phyloP scores from a whole-genome alignment of 2,888 invertebrate species.

The Ormia ochracea region DNA sequence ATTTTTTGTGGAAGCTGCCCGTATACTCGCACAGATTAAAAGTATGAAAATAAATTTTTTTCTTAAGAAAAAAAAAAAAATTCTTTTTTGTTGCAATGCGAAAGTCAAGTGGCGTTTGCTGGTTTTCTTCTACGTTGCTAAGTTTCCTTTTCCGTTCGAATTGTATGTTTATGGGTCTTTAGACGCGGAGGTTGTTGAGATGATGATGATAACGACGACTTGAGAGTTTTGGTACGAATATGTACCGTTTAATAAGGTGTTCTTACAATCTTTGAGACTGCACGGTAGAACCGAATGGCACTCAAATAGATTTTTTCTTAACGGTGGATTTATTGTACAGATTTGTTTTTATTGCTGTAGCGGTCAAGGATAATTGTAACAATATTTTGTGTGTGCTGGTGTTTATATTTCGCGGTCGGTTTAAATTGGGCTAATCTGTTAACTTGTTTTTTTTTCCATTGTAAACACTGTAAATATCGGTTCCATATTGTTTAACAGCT shows the following conservation, averaged over 20 bases:
- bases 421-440: constrained; percentile 30
- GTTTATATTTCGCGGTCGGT: neutral
- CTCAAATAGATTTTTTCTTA: neutral
- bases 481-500: neutral
- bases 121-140: neutral
- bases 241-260: constrained; percentile 38
- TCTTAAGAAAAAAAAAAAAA: too few relatives aligned
- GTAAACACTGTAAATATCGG: neutral
- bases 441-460: neutral
- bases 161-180: neutral
- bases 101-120: constrained; percentile 40
- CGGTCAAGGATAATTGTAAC: constrained; percentile 36
- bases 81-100: neutral
- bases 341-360: constrained; percentile 41
- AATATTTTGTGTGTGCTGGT: neutral
- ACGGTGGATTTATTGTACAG: constrained; percentile 38
- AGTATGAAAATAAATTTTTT: neutral
- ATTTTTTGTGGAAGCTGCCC: neutral
- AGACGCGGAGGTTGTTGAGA: neutral
- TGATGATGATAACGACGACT: neutral
- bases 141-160: constrained; percentile 14
- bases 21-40: neutral
- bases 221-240: neutral
- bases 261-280: constrained; percentile 32
- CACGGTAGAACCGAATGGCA: neutral